A percentile compares a stretch with the other conserved stretches of the same genome.
Conservation (phyloP, 2,888 invertebrate genomes). For the Nephrocerus scutellatus region DNA sequence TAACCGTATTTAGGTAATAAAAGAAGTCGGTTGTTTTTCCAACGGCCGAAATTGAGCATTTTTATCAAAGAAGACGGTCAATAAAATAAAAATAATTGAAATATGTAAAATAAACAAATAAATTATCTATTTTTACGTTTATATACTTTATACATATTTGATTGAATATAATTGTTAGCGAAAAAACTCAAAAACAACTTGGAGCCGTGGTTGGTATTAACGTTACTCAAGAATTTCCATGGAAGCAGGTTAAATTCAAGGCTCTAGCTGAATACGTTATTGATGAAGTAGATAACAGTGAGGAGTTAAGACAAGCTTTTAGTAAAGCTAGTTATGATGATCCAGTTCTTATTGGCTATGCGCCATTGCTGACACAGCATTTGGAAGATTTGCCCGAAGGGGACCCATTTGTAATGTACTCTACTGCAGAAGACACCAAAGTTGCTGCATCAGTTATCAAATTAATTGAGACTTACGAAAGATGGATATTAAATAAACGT, state of each 20-base stretch:
- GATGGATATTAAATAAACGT: conserved; percentile 50
- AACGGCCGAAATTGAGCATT: background rate
- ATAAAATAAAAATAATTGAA: background rate
- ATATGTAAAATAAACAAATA: background rate
- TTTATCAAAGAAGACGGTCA: background rate
- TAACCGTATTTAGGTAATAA: background rate
- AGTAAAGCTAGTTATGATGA: conserved; percentile 44
- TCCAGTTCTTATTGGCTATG: conserved; percentile 58
- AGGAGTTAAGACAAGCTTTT: conserved; percentile 44
- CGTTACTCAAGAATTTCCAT: conserved; percentile 66
- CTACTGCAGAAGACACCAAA: conserved; percentile 49
- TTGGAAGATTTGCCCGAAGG: conserved; percentile 50
- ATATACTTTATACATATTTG: background rate
- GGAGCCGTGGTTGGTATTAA: conserved; percentile 61
- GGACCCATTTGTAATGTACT: conserved; percentile 65
- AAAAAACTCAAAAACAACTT: conserved; percentile 40
- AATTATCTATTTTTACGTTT: conserved; percentile 1
- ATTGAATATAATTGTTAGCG: conserved; percentile 18
- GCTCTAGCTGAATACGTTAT: conserved; percentile 56
- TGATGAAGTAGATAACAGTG: conserved; percentile 49
- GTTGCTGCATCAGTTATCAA: conserved; percentile 50
- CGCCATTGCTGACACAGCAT: conserved; percentile 54
- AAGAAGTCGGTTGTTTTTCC: background rate
- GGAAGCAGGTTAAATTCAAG: conserved; percentile 59
- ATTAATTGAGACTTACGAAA: conserved; percentile 50